Base-by-base conservation (phyloP, 2,797 vertebrate species). In the Leuciscus waleckii region DNA sequence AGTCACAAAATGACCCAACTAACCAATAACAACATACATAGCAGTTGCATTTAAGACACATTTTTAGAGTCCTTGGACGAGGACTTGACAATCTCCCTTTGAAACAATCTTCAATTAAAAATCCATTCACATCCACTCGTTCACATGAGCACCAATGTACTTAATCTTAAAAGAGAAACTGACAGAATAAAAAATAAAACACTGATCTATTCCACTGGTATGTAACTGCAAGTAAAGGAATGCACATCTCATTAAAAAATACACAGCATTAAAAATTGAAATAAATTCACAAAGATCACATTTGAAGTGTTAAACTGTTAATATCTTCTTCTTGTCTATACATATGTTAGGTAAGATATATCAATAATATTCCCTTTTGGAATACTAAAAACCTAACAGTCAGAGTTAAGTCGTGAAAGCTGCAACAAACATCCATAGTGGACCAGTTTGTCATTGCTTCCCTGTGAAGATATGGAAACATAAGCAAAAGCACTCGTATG, bases 211-310 rank as follows among this genome's bases (percentile, higher is more conserved):
- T 93, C 94, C 93, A 94, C 93, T 91, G 93, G 90, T 91, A 91
- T 91, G 92, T 83, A 90, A 95, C 94, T 91, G 94, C 93, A 93
- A 94, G 92, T 94, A 95, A 94, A 94, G 91, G 94, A 95, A 95
- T 91, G 91, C 94, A 95, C 93, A 93, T 92, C 92, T 93, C 93
- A 93, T 93, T 94, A 93, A 93, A 94, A 95, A 95, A 90, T 92
- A 94, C 93, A 93, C 90, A 92, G 91, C 93, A 92, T 93, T 93
- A 92, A 88, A 93, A 94, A 90, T 92, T 87, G 79, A 94, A 95
- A 92, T 92, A 85, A 94, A 93, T 92, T 92, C 92, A 94, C 93
- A 83, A 93, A 94, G 93, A 95, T 95, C 93, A 95, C 94, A 93
- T 95, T 77, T 89, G 68, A 85, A 94, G 94, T 95, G 93, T 93